phyloP scores from a whole-genome alignment of 2,888 invertebrate genomes.

The Achlya flavicornis region DNA sequence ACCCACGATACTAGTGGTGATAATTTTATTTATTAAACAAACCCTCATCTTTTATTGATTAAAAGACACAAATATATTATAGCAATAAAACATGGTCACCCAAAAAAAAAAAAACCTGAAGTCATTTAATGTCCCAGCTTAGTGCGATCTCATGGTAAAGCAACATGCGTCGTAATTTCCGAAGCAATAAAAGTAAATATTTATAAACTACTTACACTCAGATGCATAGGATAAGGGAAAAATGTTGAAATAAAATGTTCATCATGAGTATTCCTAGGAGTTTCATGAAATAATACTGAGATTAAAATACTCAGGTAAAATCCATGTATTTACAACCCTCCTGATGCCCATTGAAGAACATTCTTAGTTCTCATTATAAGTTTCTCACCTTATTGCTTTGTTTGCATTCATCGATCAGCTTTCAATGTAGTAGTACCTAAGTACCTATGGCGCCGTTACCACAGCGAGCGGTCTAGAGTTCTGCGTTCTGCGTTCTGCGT shows the following conservation, averaged over 20 bases:
- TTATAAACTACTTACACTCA: constrained; percentile 1
- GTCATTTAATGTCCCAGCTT: constrained; percentile 29
- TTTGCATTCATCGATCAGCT: too few relatives aligned
- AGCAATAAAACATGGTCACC: too few relatives aligned
- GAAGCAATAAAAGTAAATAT: constrained; percentile 20
- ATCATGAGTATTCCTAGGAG: not conserved
- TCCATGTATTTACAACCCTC: not conserved
- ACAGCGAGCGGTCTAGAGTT: too few relatives aligned
- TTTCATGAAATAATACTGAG: not conserved
- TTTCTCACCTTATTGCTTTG: too few relatives aligned
- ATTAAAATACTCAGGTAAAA: not conserved
- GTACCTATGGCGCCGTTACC: too few relatives aligned
- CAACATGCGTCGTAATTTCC: constrained; percentile 23
- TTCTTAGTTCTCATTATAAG: too few relatives aligned
- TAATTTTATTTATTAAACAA: too few relatives aligned
- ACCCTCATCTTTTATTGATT: too few relatives aligned
- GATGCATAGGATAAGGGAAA: not conserved
- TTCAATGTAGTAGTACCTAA: too few relatives aligned
- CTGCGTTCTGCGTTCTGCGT: too few relatives aligned
- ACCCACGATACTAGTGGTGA: too few relatives aligned
- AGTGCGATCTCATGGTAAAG: constrained; percentile 26
- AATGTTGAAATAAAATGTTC: not conserved
- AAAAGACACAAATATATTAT: too few relatives aligned
- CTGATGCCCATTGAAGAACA: not conserved
- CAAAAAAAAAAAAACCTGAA: constrained; percentile 25